Evolutionary conservation across 2,797 vertebrate species (phyloP).

Genomic region (Yasuhikotakia modesta): DNA sequence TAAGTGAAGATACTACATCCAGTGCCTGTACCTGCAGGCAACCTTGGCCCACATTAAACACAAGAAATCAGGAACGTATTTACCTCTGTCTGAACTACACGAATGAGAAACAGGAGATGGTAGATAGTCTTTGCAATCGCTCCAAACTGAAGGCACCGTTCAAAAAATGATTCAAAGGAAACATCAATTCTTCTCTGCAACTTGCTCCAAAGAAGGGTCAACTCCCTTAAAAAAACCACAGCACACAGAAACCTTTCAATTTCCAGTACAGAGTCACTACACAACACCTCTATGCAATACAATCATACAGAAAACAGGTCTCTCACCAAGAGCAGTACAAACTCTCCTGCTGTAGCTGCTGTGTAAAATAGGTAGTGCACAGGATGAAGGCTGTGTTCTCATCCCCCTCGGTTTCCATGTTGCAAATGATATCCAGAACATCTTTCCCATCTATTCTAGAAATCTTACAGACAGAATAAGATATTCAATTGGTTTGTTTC

Average conservation of each 20-base stretch:
- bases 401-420: conserved; percentile 93
- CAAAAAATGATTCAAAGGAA: conserved; percentile 89
- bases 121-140: conserved; percentile 94
- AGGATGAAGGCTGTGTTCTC: conserved; percentile 94
- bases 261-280: too few species aligned
- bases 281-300: too few species aligned
- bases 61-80: conserved; percentile 30
- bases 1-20: neutral
- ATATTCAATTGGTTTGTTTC: neutral
- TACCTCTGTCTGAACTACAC: conserved; percentile 94
- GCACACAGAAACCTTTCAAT: neutral
- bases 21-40: neutral
- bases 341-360: conserved; percentile 94
- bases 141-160: conserved; percentile 95
- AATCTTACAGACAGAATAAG: conserved; percentile 77
- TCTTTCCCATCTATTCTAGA: conserved; percentile 94
- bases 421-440: conserved; percentile 93
- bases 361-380: conserved; percentile 96
- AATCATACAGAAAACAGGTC: neutral
- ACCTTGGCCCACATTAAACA: neutral
- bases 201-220: conserved; percentile 96
- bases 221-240: conserved; percentile 80
- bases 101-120: conserved; percentile 94
- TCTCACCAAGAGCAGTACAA: conserved; percentile 93
- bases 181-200: conserved; percentile 92